Conservation (phyloP, 1,140 invertebrate species). For the Radopholus similis region DNA sequence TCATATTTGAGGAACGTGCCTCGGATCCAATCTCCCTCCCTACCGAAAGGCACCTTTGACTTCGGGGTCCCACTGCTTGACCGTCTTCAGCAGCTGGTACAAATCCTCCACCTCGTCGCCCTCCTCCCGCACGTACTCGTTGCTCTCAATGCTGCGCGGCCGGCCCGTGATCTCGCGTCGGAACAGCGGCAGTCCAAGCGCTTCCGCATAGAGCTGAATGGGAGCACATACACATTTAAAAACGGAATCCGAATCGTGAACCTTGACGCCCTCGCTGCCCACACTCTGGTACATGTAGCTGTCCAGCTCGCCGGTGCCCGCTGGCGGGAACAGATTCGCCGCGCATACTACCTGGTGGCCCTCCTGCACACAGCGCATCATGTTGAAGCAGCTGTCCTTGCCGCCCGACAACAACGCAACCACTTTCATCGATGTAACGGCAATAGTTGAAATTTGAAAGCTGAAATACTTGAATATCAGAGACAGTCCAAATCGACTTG, state of each 20-base stretch:
- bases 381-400: constrained; percentile 97
- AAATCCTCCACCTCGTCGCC: constrained; percentile 99
- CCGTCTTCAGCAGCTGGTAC: constrained; percentile 74
- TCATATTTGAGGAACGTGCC: no score
- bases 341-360: constrained; percentile 92
- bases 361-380: constrained; percentile 91
- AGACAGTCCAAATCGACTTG: no score
- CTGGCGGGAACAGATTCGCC: constrained; percentile 85
- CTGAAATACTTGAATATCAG: no score
- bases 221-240: neutral
- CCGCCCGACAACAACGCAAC: constrained; percentile 89
- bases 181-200: constrained; percentile 86
- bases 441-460: no score
- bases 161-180: constrained; percentile 73
- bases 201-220: constrained; percentile 68
- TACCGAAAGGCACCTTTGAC: constrained; percentile 53
- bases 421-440: no score
- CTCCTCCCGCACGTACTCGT: constrained; percentile 77
- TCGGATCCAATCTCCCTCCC: no score
- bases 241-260: constrained; percentile 20
- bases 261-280: constrained; percentile 84
- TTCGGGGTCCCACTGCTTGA: constrained; percentile 70
- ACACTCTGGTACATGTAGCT: constrained; percentile 99
- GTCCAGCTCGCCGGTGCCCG: constrained; percentile 84
- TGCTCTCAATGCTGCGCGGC: constrained; percentile 69